Evolutionary conservation across 2,888 invertebrate species (phyloP).

Genomic region (Vanessa cardui): DNA sequence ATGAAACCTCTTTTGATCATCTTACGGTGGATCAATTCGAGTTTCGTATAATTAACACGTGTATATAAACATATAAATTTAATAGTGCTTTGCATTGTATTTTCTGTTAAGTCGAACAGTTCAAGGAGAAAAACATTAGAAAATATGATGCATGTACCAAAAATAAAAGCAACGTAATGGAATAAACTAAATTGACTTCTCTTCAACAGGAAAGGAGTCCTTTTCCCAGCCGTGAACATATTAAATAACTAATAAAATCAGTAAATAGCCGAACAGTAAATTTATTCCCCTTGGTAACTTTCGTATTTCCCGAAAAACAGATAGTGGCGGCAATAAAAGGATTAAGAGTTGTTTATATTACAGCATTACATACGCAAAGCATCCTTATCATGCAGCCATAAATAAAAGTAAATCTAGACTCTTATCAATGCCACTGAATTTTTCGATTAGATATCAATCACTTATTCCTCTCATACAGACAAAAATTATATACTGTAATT

Average conservation of each 20-base stretch:
- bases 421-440: constrained; percentile 57
- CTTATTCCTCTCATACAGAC: constrained; percentile 45
- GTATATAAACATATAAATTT: no score
- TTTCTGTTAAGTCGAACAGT: no score
- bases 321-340: constrained; percentile 42
- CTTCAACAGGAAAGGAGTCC: no score
- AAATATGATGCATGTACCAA: no score
- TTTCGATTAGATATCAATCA: constrained; percentile 48
- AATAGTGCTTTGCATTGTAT: no score
- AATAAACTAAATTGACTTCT: no score
- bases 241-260: not conserved
- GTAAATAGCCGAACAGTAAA: constrained; percentile 2
- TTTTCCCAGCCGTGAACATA: not conserved
- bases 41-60: no score
- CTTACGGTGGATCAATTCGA: no score
- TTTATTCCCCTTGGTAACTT: constrained; percentile 27
- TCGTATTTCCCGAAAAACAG: constrained; percentile 38
- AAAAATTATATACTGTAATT: constrained; percentile 39
- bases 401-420: constrained; percentile 63
- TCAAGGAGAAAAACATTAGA: no score
- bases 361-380: constrained; percentile 41
- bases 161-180: no score
- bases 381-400: constrained; percentile 50
- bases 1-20: no score
- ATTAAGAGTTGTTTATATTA: constrained; percentile 45